Percentiles rank a stretch among this genome's conserved stretches.
phyloP scores from a whole-genome alignment of 2,797 vertebrate species.

The Hephaestus fuliginosus region DNA sequence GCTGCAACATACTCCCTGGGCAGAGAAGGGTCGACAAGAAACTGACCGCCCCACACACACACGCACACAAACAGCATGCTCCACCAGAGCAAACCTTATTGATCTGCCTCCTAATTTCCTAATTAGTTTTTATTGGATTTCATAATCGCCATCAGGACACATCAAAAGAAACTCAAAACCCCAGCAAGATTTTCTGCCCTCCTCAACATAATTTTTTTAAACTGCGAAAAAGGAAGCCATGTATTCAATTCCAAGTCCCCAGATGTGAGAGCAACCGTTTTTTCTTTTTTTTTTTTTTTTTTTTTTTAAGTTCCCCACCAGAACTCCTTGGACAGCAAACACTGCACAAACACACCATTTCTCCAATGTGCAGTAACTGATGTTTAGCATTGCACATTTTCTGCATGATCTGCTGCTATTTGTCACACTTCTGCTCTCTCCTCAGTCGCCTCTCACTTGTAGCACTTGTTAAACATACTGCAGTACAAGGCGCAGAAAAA shows the following conservation, averaged over 20 bases:
- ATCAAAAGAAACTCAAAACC: slow-evolving; percentile 87
- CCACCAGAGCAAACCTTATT: slow-evolving; percentile 85
- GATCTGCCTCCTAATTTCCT: slow-evolving; percentile 87
- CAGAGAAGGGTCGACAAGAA: slow-evolving; percentile 67
- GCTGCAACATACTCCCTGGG: slow-evolving; percentile 75
- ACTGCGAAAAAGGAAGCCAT: slow-evolving; percentile 84
- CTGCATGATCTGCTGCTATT: slow-evolving; percentile 88
- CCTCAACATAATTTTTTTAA: slow-evolving; percentile 85
- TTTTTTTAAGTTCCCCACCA: slow-evolving; percentile 61
- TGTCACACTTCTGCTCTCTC: slow-evolving; percentile 81
- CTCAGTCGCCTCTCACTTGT: slow-evolving; percentile 73
- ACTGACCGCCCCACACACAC: slow-evolving; percentile 65
- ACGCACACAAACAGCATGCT: slow-evolving; percentile 64
- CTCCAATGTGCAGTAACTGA: slow-evolving; percentile 84
- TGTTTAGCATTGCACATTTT: slow-evolving; percentile 90
- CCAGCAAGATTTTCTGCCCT: slow-evolving; percentile 88
- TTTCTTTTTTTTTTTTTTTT: slow-evolving; percentile 56
- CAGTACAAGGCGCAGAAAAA: slow-evolving; percentile 53
- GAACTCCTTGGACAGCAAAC: slow-evolving; percentile 87
- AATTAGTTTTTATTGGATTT: slow-evolving; percentile 92
- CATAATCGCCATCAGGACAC: slow-evolving; percentile 89
- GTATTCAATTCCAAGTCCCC: slow-evolving; percentile 84
- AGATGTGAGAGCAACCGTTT: slow-evolving; percentile 82
- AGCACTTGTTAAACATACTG: slow-evolving; percentile 72
- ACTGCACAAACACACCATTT: slow-evolving; percentile 84